These are phyloP conservation scores for Aporophyla nigra DNA, from an alignment of 2,888 invertebrate species.

Conservation along the genomic window DNA sequence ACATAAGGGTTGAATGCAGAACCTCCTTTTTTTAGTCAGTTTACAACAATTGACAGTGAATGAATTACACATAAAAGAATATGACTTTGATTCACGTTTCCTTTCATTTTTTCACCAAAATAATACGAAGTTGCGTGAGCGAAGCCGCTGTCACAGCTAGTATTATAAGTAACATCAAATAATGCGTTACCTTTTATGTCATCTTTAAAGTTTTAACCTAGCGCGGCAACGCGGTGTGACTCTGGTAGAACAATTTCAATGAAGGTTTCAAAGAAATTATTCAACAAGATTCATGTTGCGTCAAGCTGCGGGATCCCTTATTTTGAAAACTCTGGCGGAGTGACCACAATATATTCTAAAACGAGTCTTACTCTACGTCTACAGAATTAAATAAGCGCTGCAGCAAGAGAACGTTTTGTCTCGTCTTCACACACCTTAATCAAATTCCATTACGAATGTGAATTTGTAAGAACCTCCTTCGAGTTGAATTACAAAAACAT, in stretches of 20 bases:
- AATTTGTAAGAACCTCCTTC: not conserved
- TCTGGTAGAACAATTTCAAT: too few species aligned
- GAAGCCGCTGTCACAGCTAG: too few species aligned
- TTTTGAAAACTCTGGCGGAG: not conserved
- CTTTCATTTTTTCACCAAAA: too few species aligned
- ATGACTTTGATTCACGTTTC: too few species aligned
- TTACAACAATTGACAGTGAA: not conserved
- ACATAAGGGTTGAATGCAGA: not conserved
- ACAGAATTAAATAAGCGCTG: not conserved
- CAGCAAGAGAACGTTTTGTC: not conserved
- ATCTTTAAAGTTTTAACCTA: too few species aligned
- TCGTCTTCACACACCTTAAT: not conserved
- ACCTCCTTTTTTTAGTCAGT: not conserved
- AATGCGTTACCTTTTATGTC: too few species aligned
- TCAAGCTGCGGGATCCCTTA: too few species aligned
- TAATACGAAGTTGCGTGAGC: not conserved
- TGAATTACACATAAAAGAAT: too few species aligned
- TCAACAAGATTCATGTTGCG: too few species aligned
- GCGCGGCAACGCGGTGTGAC: too few species aligned
- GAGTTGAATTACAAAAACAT: slow-evolving; percentile 10
- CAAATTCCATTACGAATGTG: not conserved
- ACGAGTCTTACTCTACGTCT: not conserved
- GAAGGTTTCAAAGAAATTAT: too few species aligned
- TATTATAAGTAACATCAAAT: too few species aligned
- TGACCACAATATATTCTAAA: not conserved